Evolutionary conservation across 2,888 invertebrate species (phyloP), one percentile per base, ranked within the genome.

Genomic region (Magallana nippona): DNA sequence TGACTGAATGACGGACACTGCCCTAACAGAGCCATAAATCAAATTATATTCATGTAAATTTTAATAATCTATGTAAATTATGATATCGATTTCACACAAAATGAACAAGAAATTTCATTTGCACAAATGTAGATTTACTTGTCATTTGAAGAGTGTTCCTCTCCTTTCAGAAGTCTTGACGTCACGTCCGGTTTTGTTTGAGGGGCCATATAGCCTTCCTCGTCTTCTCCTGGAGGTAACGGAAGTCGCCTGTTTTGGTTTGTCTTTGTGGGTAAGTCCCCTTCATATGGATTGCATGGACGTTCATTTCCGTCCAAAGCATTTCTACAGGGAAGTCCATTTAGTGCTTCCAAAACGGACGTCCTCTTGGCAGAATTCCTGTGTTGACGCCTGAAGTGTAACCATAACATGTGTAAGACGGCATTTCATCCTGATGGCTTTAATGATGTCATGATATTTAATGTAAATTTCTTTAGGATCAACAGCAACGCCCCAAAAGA

Each of bases 221-320:
- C 71, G 13, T 13, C 71, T 71, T 71, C 71, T 32, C 11, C 8
- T 0, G 71, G 71, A 15, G 71, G 71, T 27, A 71, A 27, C 22
- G 71, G 71, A 71, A 71, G 71, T 71, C 15, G 71, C 32, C 71
- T 71, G 32, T 27, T 71, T 17, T 27, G 71, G 32, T 22, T 71
- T 71, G 13, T 10, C 15, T 17, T 22, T 27, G 71, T 2, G 32
- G 71, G 0, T 1, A 71, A 71, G 32, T 71, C 32, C 2, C 13
- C 27, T 1, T 32, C 27, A 11, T 32, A 71, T 27, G 71, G 5
- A 27, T 71, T 71, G 27, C 71, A 27, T 27, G 5, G 71, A 15
- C 32, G 71, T 32, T 19, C 71, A 11, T 27, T 71, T 15, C 17
- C 71, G 5, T 27, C 22, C 15, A 71, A 27, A 0, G 32, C 15